These are phyloP conservation scores for Parauchenoglanis punctatus DNA, from an alignment of 2,797 vertebrate genomes.

Conservation along the genomic window DNA sequence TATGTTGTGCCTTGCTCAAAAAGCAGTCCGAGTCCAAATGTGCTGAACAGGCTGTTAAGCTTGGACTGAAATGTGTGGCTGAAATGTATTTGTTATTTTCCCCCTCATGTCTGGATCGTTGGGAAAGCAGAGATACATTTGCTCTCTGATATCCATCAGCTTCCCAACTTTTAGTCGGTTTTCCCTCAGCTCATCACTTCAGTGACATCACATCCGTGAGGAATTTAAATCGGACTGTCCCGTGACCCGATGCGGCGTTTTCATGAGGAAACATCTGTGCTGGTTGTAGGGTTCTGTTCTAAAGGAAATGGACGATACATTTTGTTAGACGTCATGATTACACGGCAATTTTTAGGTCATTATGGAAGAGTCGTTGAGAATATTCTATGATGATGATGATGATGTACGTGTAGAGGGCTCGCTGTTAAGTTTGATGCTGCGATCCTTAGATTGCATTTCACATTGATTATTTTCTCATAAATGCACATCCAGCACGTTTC, in stretches of 20 bases:
- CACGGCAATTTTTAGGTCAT: too few relatives aligned
- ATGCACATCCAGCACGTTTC: too few relatives aligned
- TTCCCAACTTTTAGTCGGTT: background rate
- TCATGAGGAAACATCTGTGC: background rate
- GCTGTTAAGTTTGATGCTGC: background rate
- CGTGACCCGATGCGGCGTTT: background rate
- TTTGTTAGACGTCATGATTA: background rate
- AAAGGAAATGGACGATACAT: background rate
- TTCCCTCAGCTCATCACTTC: background rate
- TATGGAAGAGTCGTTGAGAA: background rate
- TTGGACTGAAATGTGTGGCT: background rate
- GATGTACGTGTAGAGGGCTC: background rate
- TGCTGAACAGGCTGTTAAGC: slow-evolving; percentile 2
- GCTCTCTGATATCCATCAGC: background rate
- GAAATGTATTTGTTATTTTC: background rate
- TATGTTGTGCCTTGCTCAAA: background rate
- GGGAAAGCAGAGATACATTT: background rate
- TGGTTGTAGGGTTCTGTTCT: background rate
- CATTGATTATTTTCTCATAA: too few relatives aligned
- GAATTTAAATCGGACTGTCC: background rate
- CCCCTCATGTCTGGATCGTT: background rate
- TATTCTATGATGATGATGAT: too few relatives aligned
- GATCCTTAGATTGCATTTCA: background rate
- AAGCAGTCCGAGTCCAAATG: background rate
- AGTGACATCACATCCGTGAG: background rate